phyloP scores from a whole-genome alignment of 1,140 invertebrate genomes.

The Spodoptera frugiperda region DNA sequence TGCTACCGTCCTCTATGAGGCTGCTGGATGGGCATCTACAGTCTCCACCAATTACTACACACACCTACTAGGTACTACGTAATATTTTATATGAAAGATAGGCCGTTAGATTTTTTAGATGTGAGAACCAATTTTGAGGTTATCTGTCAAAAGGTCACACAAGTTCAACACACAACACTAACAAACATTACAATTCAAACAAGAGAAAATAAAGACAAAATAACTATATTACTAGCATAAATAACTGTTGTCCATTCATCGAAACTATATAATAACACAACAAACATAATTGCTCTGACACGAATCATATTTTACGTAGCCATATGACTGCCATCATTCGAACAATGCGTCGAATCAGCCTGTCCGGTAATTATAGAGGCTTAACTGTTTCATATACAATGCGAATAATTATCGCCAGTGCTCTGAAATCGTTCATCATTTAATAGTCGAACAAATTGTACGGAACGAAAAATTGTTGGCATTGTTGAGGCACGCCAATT shows the following conservation, averaged over 20 bases:
- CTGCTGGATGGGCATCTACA: too few species aligned
- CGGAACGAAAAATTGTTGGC: conserved; percentile 67
- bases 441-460: conserved; percentile 68
- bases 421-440: conserved; percentile 74
- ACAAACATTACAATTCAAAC: neutral
- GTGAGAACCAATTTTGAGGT: too few species aligned
- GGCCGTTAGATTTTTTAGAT: too few species aligned
- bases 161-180: neutral
- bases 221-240: conserved; percentile 19
- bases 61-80: too few species aligned
- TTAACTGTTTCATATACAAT: conserved; percentile 82
- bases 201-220: conserved; percentile 2
- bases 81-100: too few species aligned
- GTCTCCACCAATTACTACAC: too few species aligned
- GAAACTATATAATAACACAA: conserved; percentile 47
- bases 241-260: conserved; percentile 38
- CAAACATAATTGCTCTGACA: conserved; percentile 56
- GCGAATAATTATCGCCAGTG: conserved; percentile 76
- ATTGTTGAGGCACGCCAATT: conserved; percentile 26
- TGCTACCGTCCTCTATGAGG: too few species aligned
- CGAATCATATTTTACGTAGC: conserved; percentile 69
- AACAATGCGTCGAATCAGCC: conserved; percentile 81
- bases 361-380: conserved; percentile 75
- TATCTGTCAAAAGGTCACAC: neutral
- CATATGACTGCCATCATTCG: conserved; percentile 69